These are phyloP conservation scores for Propithecus deckenii DNA, from an alignment of 2,797 vertebrate species.

Conservation along the genomic window DNA sequence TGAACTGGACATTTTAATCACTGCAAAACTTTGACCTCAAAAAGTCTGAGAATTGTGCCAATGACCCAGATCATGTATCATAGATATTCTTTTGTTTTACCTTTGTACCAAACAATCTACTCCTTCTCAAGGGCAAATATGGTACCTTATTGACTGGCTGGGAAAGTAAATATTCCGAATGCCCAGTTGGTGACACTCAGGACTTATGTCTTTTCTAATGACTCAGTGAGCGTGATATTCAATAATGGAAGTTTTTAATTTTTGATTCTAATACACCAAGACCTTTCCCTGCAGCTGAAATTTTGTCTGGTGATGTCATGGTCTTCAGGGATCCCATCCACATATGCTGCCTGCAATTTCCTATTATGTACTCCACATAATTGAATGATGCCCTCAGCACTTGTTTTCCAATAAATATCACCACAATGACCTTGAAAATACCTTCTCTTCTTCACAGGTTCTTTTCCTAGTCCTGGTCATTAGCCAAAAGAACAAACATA, in stretches of 20 bases:
- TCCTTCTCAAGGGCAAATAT: not conserved
- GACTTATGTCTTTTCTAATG: not conserved
- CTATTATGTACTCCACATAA: slow-evolving; percentile 1
- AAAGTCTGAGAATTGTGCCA: not conserved
- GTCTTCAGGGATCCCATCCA: not conserved
- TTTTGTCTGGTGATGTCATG: not conserved
- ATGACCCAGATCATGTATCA: not conserved
- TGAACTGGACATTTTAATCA: not conserved
- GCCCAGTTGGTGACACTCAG: not conserved
- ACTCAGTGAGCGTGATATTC: not conserved
- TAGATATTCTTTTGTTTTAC: not conserved
- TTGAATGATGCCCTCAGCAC: not conserved
- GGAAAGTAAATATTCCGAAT: not conserved
- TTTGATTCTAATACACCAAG: not conserved
- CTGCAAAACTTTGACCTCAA: not conserved
- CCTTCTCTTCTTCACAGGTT: slow-evolving; percentile 25
- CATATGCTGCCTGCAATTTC: not conserved
- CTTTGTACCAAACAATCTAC: not conserved
- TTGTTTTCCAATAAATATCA: slow-evolving; percentile 29
- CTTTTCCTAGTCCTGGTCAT: not conserved
- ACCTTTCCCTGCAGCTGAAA: not conserved
- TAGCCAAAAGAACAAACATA: slow-evolving; percentile 7
- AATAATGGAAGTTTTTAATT: not conserved
- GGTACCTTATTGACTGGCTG: not conserved
- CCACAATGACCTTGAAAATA: slow-evolving; percentile 50